Conservation (phyloP, 2,113 vertebrate genomes). For the Diadophis punctatus region DNA sequence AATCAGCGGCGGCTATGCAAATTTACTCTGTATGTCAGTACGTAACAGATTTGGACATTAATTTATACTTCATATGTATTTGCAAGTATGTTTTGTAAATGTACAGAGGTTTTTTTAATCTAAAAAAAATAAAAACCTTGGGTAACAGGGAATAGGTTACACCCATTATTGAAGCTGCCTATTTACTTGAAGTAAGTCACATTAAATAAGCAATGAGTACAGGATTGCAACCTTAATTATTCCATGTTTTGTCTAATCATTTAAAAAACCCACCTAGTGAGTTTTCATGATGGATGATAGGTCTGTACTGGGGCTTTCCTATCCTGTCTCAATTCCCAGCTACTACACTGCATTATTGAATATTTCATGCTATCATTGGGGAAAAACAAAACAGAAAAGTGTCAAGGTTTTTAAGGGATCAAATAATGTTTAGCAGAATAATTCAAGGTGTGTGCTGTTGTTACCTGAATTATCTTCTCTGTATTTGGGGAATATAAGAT, state of each 20-base stretch:
- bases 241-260: slow-evolving; percentile 21
- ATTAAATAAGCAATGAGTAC: not conserved
- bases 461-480: not conserved
- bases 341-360: not conserved
- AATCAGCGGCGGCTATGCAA: too few species aligned
- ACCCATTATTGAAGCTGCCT: not conserved
- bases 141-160: not conserved
- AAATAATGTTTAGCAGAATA: not conserved
- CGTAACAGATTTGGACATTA: not conserved
- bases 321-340: not conserved
- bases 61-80: not conserved
- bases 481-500: not conserved
- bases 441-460: not conserved
- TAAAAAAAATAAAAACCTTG: not conserved
- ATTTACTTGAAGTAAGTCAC: not conserved
- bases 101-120: not conserved
- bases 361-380: not conserved
- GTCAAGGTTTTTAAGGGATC: not conserved
- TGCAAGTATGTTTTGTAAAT: not conserved
- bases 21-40: too few species aligned
- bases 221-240: slow-evolving; percentile 1
- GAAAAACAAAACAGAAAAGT: slow-evolving; percentile 5
- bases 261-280: slow-evolving; percentile 20
- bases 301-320: not conserved
- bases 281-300: not conserved